Percentiles rank a stretch among this genome's conserved stretches.
These are phyloP conservation scores for Holacanthus passer DNA, from an alignment of 2,113 vertebrate species.

Conservation along the genomic window DNA sequence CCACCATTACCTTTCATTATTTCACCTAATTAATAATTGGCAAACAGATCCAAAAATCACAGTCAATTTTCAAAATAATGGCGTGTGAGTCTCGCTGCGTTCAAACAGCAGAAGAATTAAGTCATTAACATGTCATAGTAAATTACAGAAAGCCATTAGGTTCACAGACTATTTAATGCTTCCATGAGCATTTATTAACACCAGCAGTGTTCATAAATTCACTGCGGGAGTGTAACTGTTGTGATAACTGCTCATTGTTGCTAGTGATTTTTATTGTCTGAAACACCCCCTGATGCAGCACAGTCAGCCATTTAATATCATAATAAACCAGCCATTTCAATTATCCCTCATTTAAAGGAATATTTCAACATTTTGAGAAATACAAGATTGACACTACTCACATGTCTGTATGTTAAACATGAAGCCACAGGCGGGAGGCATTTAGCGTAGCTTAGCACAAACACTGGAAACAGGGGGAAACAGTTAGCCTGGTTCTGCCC, in stretches of 20 bases:
- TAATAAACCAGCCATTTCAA: not conserved
- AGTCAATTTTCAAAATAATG: not conserved
- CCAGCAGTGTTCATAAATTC: conserved; percentile 32
- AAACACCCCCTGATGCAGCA: not conserved
- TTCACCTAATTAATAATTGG: not conserved
- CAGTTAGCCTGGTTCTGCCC: too few relatives aligned
- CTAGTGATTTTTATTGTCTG: conserved; percentile 7
- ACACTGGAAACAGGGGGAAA: not conserved
- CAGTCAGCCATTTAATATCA: not conserved
- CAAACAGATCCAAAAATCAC: not conserved
- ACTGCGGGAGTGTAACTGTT: not conserved
- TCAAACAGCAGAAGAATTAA: conserved; percentile 33
- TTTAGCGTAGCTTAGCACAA: conserved; percentile 1
- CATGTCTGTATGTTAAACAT: not conserved
- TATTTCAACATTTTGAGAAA: not conserved
- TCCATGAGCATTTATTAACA: conserved; percentile 41
- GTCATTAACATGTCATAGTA: conserved; percentile 41
- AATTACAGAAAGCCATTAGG: conserved; percentile 43
- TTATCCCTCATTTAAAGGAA: not conserved
- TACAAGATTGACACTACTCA: not conserved
- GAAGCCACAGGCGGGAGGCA: not conserved
- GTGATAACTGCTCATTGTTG: conserved; percentile 31
- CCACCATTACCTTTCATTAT: not conserved
- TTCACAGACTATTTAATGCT: conserved; percentile 34
- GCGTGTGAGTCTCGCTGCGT: conserved; percentile 4